phyloP scores from a whole-genome alignment of 92 coral and sea anemone species.

The Epizoanthus illoricatus region DNA sequence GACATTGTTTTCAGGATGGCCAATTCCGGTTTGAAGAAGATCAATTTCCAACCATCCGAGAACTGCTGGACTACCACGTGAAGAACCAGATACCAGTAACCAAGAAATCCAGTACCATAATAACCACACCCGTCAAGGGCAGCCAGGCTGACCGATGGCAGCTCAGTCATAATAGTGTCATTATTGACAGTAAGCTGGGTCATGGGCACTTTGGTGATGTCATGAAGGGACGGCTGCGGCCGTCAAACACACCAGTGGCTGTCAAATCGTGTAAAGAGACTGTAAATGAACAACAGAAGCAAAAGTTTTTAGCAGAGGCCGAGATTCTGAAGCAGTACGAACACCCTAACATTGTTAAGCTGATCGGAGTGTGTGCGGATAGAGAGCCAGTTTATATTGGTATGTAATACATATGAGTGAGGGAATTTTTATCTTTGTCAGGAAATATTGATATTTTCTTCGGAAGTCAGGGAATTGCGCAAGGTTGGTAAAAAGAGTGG shows the following conservation, averaged over 20 bases:
- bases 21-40: constrained; percentile 86
- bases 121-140: constrained; percentile 59
- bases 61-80: constrained; percentile 76
- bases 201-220: constrained; percentile 99
- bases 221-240: constrained; percentile 79
- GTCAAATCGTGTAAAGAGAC: constrained; percentile 87
- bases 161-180: constrained; percentile 65
- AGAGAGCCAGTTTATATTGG: constrained; percentile 94
- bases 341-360: constrained; percentile 92
- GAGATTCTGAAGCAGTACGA: constrained; percentile 91
- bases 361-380: constrained; percentile 91
- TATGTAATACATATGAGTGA: constrained; percentile 38
- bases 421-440: no score
- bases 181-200: constrained; percentile 70
- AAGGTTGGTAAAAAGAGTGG: no score
- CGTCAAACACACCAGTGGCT: constrained; percentile 74
- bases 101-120: constrained; percentile 76
- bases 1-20: constrained; percentile 47
- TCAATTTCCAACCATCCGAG: constrained; percentile 80
- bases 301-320: constrained; percentile 91
- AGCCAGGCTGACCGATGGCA: constrained; percentile 64
- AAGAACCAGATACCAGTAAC: constrained; percentile 71
- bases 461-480: no score
- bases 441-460: no score
- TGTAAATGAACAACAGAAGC: constrained; percentile 68